These are phyloP conservation scores for Hippolais icterina DNA, from an alignment of 2,113 vertebrate genomes.

Conservation along the genomic window DNA sequence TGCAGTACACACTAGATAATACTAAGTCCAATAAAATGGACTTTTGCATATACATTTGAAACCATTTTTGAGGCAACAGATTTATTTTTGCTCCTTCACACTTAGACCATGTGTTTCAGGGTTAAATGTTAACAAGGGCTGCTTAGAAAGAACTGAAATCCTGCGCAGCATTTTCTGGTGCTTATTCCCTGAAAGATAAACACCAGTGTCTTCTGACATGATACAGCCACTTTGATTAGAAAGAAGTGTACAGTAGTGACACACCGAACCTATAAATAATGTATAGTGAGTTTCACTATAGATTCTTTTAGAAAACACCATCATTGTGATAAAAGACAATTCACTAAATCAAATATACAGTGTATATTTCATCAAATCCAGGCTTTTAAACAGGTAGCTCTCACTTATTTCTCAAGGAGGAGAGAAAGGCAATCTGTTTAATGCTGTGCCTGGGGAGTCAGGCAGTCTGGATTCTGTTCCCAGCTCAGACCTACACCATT, in stretches of 20 bases:
- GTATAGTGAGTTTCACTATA: background rate
- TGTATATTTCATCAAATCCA: background rate
- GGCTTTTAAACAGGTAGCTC: background rate
- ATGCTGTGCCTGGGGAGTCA: background rate
- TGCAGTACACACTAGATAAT: background rate
- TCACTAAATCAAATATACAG: background rate
- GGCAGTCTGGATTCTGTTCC: background rate
- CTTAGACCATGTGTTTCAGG: background rate
- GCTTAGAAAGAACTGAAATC: background rate
- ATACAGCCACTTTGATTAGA: background rate
- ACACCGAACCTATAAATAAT: background rate
- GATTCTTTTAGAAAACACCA: background rate
- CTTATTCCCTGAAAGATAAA: background rate
- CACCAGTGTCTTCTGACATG: background rate
- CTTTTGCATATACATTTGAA: background rate
- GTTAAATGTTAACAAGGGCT: background rate
- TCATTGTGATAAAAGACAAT: background rate
- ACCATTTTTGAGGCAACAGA: background rate
- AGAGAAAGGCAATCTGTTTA: background rate
- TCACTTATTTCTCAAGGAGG: background rate
- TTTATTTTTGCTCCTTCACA: background rate
- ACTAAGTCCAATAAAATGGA: background rate
- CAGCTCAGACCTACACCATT: background rate
- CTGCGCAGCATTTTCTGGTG: background rate
- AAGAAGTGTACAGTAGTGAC: background rate